A percentile compares a stretch with the other conserved stretches of the same genome.
Conservation (phyloP, 2,888 invertebrate species). For the Diadegma fenestrale region DNA sequence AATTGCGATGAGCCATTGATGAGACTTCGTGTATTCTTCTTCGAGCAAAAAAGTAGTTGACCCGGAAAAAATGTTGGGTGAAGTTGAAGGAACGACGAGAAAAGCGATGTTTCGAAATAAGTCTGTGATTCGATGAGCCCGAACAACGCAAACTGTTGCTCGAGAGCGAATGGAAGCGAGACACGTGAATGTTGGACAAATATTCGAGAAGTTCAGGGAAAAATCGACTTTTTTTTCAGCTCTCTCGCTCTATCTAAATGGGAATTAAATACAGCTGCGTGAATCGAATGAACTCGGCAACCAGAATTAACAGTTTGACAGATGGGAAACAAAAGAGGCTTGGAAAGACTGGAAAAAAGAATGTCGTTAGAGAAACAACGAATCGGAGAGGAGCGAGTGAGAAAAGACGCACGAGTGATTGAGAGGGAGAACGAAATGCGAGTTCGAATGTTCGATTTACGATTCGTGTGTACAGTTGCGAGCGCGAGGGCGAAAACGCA, state of each 20-base stretch:
- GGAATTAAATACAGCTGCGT: conserved; percentile 78
- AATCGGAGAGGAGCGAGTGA: conserved; percentile 56
- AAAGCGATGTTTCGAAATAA: background rate
- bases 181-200: background rate
- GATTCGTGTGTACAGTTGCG: conserved; percentile 40
- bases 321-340: conserved; percentile 79
- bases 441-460: conserved; percentile 64
- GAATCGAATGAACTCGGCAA: conserved; percentile 80
- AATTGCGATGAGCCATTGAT: background rate
- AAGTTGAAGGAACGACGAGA: conserved; percentile 20
- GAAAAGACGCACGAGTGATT: conserved; percentile 26
- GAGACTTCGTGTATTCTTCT: background rate
- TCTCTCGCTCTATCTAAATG: conserved; percentile 60
- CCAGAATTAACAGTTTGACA: conserved; percentile 79
- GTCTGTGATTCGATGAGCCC: conserved; percentile 1
- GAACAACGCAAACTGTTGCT: conserved; percentile 54
- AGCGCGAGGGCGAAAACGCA: conserved; percentile 44
- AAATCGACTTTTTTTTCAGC: conserved; percentile 24
- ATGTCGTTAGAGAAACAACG: conserved; percentile 11
- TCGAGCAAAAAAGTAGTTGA: background rate
- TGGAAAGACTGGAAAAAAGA: conserved; percentile 54
- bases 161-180: conserved; percentile 9
- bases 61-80: background rate
- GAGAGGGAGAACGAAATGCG: conserved; percentile 26
- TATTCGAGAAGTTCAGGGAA: conserved; percentile 7